phyloP scores from a whole-genome alignment of 2,113 vertebrate genomes.

The Chloropsis cyanopogon region DNA sequence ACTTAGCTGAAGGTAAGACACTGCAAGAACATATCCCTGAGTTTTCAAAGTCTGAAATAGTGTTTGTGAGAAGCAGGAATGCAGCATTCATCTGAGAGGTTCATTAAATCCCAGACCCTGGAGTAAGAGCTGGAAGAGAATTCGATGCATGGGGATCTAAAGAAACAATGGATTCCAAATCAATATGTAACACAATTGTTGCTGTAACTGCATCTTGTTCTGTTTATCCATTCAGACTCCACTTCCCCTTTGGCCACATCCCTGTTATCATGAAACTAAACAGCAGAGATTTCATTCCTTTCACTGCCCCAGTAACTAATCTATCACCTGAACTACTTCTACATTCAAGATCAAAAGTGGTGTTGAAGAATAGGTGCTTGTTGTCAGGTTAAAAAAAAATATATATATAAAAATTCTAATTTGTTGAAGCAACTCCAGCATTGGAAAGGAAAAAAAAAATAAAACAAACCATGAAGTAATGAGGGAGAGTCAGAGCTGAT shows the following conservation, averaged over 20 bases:
- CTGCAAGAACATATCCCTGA: background rate
- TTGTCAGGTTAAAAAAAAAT: background rate
- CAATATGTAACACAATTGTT: conserved; percentile 11
- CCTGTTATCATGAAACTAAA: background rate
- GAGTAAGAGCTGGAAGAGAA: background rate
- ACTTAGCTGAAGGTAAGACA: background rate
- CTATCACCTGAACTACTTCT: background rate
- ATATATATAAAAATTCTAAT: background rate
- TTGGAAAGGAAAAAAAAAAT: background rate
- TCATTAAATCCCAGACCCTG: background rate
- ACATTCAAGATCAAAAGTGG: background rate
- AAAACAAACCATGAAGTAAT: background rate
- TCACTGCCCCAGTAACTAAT: background rate
- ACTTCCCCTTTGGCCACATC: background rate
- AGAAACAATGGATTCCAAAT: conserved; percentile 14
- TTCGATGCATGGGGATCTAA: background rate
- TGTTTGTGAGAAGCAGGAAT: background rate
- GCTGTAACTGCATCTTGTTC: background rate
- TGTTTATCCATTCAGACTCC: background rate
- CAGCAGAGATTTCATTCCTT: conserved; percentile 7
- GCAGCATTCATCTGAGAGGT: background rate
- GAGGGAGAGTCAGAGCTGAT: background rate
- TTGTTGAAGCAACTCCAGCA: background rate
- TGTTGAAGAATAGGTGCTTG: background rate
- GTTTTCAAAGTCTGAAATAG: background rate